Conservation (phyloP, 2,888 invertebrate species). For the Pheosia gnoma region DNA sequence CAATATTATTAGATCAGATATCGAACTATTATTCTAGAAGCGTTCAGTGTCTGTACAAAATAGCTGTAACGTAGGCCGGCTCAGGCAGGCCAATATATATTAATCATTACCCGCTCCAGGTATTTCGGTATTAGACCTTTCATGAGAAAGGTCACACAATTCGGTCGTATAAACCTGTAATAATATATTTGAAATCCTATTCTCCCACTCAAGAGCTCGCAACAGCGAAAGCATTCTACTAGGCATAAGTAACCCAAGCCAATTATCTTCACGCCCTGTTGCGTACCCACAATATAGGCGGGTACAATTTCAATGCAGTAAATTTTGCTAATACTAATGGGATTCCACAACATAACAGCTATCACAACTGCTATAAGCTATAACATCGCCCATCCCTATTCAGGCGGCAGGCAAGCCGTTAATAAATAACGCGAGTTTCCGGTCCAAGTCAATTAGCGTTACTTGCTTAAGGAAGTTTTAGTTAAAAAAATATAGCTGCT, state of each 20-base stretch:
- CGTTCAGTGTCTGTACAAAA: neutral
- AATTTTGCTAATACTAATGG: conserved; percentile 23
- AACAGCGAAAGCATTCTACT: conserved; percentile 11
- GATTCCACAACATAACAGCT: neutral
- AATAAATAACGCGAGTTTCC: conserved; percentile 49
- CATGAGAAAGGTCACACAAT: too few species aligned
- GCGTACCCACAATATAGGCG: conserved; percentile 28
- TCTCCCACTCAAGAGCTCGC: conserved; percentile 16
- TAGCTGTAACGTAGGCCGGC: neutral
- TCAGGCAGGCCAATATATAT: neutral
- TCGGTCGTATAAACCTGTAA: too few species aligned
- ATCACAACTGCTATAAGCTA: neutral
- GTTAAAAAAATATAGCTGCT: conserved; percentile 39
- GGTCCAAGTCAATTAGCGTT: conserved; percentile 53
- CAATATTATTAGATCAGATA: neutral
- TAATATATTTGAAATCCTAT: conserved; percentile 4
- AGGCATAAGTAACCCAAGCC: conserved; percentile 28
- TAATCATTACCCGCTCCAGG: neutral
- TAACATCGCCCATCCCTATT: conserved; percentile 9
- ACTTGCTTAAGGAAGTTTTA: conserved; percentile 47
- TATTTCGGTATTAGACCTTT: neutral
- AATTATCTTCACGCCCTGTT: conserved; percentile 37
- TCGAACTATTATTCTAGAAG: neutral
- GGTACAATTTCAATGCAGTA: conserved; percentile 23
- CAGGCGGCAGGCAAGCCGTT: conserved; percentile 31